A percentile compares a stretch with the other conserved stretches of the same genome.
Evolutionary conservation across 2,888 invertebrate genomes (phyloP).

Genomic region (Campopleginae sp.): DNA sequence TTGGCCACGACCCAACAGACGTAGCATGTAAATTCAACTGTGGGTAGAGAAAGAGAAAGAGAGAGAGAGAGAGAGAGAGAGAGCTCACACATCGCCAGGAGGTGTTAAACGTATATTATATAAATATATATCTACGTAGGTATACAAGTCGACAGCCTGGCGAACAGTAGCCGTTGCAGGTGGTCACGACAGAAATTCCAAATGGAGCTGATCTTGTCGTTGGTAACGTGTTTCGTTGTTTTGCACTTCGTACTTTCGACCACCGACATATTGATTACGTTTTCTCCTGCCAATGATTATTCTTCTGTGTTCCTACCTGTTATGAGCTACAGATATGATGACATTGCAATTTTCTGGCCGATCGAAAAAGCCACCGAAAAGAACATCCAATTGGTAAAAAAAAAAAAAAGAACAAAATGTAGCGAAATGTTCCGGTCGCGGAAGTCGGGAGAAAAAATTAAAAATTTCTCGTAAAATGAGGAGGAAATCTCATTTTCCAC

Average conservation of each 20-base stretch:
- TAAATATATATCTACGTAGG: slow-evolving; percentile 4
- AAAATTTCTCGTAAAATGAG: too few relatives aligned
- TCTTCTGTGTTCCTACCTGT: not conserved
- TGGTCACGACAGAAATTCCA: slow-evolving; percentile 54
- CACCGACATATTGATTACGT: slow-evolving; percentile 46
- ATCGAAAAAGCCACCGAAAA: not conserved
- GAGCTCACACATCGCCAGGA: slow-evolving; percentile 45
- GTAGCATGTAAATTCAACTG: slow-evolving; percentile 75
- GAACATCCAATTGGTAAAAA: not conserved
- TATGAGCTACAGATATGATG: not conserved
- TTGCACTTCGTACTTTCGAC: slow-evolving; percentile 4
- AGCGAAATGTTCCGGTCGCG: too few relatives aligned
- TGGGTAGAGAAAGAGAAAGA: slow-evolving; percentile 39
- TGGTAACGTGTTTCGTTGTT: slow-evolving; percentile 26
- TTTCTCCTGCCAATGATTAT: not conserved
- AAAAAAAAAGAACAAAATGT: not conserved
- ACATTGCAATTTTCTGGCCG: not conserved
- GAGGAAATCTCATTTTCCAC: too few relatives aligned
- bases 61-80: slow-evolving; percentile 26
- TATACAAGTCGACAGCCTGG: slow-evolving; percentile 62
- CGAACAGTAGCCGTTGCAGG: slow-evolving; percentile 55
- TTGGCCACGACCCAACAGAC: slow-evolving; percentile 78
- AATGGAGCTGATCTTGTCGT: slow-evolving; percentile 43
- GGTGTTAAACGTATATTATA: slow-evolving; percentile 35
- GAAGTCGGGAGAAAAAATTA: too few relatives aligned